Base-by-base conservation (phyloP, 2,888 invertebrate genomes). In the Coecobrya sp. region DNA sequence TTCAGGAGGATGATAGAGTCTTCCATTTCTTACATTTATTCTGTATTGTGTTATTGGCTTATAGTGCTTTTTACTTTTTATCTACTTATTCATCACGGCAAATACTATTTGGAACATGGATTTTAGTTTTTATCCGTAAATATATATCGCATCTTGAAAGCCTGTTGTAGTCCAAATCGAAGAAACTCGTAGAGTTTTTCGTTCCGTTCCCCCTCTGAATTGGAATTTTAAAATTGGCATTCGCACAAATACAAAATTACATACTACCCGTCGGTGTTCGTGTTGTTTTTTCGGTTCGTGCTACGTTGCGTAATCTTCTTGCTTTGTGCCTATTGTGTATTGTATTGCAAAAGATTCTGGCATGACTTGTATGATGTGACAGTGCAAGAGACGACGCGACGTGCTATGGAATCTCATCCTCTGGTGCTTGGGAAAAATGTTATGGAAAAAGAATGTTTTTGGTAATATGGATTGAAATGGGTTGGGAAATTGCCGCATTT, bases 151-250 rank as follows among this genome's bases (percentile, higher is more conserved):
- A 5, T 27, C 22, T 65, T 25, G 62, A 4, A 5, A 62, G 25
- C 11, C n/a, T n/a, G n/a, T 73, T 42, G 42, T 25, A 30, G 30
- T 36, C 42, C 36, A 13, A n/a, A 68, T 27, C 27, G 68, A 68
- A 65, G 27, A 25, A 65, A 27, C 19, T 7, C 62, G 7, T 68
- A 2, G 27, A 1, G 36, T 8, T 73, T 11, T 68, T 16, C 16
- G 7, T 68, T 16, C 16, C 0, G 7, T 30, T 68, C 3, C 30
- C 22, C 27, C 11, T 1, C 25, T 42, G 42, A 19, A 42, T 73
- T 42, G 0, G 73, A 73, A 36, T 73, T 73, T 73, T 73, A 73
- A 73, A 73, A 36, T 73, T 36, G 73, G 42, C 68, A 73, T 27
- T 68, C 16, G 13, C 59, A 19, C 59, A 59, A n/a, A 59, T 62